Conservation (phyloP, 2,888 invertebrate species). For the Alcis repandata region DNA sequence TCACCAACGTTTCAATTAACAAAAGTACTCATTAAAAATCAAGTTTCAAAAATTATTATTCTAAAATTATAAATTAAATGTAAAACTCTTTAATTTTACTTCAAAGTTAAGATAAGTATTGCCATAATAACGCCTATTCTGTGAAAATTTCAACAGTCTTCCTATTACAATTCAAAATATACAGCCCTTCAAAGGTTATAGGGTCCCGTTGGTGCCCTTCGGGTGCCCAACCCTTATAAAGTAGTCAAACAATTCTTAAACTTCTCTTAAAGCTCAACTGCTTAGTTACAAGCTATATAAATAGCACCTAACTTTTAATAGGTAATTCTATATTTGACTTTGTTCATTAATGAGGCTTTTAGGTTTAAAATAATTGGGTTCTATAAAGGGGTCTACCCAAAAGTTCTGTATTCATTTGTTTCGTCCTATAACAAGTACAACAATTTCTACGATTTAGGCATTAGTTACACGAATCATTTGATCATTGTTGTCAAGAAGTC, state of each 20-base stretch:
- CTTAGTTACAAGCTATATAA: background rate
- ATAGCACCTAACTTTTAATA: slow-evolving; percentile 31
- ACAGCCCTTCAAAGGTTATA: too few relatives aligned
- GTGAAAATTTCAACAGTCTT: too few relatives aligned
- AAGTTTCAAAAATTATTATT: too few relatives aligned
- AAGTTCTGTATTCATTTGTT: background rate
- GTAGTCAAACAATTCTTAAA: background rate
- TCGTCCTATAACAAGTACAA: background rate
- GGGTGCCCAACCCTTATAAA: too few relatives aligned
- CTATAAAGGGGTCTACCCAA: background rate
- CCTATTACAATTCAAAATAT: too few relatives aligned
- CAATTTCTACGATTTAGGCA: background rate
- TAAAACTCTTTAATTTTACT: too few relatives aligned
- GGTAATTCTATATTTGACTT: slow-evolving; percentile 18
- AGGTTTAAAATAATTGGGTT: slow-evolving; percentile 28
- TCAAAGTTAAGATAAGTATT: too few relatives aligned
- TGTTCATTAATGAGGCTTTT: slow-evolving; percentile 23
- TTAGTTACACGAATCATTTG: background rate
- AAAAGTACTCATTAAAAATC: too few relatives aligned
- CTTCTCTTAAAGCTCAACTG: background rate
- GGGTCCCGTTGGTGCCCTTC: too few relatives aligned
- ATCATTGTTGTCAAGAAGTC: background rate
- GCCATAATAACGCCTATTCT: too few relatives aligned
- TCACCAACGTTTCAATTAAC: too few relatives aligned
- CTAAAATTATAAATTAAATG: too few relatives aligned